These are phyloP conservation scores for Platyrinchus mystaceus DNA, from an alignment of 2,797 vertebrate genomes.

Conservation along the genomic window DNA sequence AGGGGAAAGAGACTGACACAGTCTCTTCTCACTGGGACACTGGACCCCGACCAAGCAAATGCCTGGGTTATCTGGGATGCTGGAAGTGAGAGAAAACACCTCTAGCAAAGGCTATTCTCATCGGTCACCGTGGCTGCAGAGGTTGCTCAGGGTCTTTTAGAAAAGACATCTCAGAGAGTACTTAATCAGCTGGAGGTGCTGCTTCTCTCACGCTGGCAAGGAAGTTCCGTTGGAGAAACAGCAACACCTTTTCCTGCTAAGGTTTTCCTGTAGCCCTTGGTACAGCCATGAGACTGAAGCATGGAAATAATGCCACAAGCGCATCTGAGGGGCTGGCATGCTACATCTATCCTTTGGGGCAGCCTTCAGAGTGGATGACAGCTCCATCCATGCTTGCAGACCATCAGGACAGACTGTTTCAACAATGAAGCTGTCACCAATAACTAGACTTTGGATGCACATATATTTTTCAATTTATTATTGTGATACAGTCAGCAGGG, in stretches of 20 bases:
- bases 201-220: not conserved
- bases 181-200: not conserved
- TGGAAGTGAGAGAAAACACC: not conserved
- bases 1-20: not conserved
- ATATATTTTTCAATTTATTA: not conserved
- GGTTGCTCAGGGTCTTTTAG: not conserved
- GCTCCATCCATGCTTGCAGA: not conserved
- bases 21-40: not conserved
- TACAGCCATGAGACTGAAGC: not conserved
- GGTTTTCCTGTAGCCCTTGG: not conserved
- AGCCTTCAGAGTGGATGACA: not conserved
- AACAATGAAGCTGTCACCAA: not conserved
- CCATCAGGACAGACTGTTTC: not conserved
- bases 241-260: not conserved
- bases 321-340: not conserved
- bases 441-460: not conserved
- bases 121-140: accelerated
- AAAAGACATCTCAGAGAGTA: not conserved
- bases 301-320: not conserved
- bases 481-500: accelerated
- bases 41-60: not conserved
- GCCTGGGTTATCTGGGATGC: not conserved
- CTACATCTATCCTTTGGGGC: not conserved
- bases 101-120: not conserved
- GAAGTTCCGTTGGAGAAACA: not conserved